Evolutionary conservation across 2,888 invertebrate species (phyloP), one percentile per base, ranked within the genome.

Genomic region (Epinotia brunnichana): DNA sequence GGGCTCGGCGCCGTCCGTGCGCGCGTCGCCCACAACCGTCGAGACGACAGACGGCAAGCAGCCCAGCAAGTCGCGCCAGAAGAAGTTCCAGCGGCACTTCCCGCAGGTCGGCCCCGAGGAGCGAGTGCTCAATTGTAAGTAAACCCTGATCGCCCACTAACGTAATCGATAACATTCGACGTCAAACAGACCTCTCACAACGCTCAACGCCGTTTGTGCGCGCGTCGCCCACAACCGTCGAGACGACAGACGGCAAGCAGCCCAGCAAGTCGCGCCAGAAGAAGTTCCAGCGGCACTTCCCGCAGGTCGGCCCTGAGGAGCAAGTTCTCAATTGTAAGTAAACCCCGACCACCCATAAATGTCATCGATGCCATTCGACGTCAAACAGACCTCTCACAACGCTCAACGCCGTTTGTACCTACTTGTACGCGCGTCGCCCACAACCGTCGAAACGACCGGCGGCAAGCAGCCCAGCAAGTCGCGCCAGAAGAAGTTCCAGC

Each of bases 81-180:
- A 97, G 90, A 98, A 98, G 90, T 98, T 98, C 90, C 96, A 96
- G 85, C 94, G 97, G 76, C 96, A 97, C 88, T 98, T 98, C 92
- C 96, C 96, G 78, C 95, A 96, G 86, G 97, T 97, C 79, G 95
- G 97, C 60, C 95, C 95, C 24, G 97, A 97, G 83, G 98, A 98
- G 90, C 95, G 95, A 82, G 96, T 98, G 79, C 95, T 98, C 82
- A 97, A 97, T 89, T 97, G 96, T 96, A 90, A 95, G 96, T 94
- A 54, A 35, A 63, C n/a, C 17, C 19, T 21, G n/a, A 35, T 1
- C 35, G 35, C 9, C 9, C 35, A 35, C 9, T 35, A 9, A 35
- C 35, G 35, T 35, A 7, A 3, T 35, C 35, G 9, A 35, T 35
- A 9, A 35, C 35, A 9, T 35, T 35, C 35, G 35, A 35, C 35